Base-by-base conservation (phyloP, 2,888 invertebrate genomes). In the Ametastegia equiseti region DNA sequence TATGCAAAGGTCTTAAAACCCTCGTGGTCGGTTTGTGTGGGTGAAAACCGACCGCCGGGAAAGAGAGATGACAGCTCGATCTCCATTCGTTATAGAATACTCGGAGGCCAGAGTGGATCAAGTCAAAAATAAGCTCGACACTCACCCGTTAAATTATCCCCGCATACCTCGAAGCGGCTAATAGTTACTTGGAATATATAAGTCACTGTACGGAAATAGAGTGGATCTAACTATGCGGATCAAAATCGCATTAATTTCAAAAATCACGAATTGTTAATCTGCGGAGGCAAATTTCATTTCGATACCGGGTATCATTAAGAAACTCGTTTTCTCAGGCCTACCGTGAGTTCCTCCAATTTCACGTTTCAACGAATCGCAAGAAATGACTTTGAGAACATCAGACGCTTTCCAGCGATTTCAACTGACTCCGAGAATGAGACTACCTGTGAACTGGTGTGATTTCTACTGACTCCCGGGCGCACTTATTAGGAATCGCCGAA, bases 81-180 rank as follows among this genome's bases (percentile, higher is more conserved):
- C 33, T 33, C 13, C n/a, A 63, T 63, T n/a, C 63, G 63, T 63
- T 63, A 33, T 63, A 33, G n/a, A 2, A 63, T 63, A 15, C 30
- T n/a, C 63, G 33, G 33, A 30, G 33, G 15, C 63, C n/a, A 15
- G 63, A 63, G 63, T 63, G 6, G 33, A 63, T 63, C 30, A 19
- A 54, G 15, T 54, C 54, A 63, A n/a, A 63, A 63, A 63, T 63
- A 63, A 30, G 63, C 33, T 33, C 15, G n/a, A 63, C 63, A 63
- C 63, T 63, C 63, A 63, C 30, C 33, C 63, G 15, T 63, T 5
- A 19, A 33, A 19, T 63, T 33, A n/a, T 7, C 33, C 54, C 63
- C 33, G 2, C 9, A 54, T 9, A 54, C 33, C 33, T 33, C 3
- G 30, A 63, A n/a, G 63, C 30, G n/a, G 33, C 23, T 19, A 15